Conservation (phyloP, 2,888 invertebrate genomes). For the Brachypalpus laphriformis region DNA sequence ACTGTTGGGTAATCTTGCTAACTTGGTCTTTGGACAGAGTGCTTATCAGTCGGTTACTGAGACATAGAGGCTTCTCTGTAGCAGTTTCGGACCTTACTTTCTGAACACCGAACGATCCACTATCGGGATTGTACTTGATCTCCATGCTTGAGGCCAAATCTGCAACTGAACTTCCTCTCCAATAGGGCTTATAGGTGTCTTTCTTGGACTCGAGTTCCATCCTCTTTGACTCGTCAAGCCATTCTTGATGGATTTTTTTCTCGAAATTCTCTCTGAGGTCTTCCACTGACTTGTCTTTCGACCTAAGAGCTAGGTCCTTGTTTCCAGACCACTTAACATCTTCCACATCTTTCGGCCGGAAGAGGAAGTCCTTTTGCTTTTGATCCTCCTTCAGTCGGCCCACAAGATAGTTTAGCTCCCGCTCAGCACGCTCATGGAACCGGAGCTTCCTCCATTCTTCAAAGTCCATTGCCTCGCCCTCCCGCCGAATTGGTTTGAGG, state of each 20-base stretch:
- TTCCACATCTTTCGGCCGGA: slow-evolving; percentile 89
- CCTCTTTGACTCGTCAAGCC: slow-evolving; percentile 83
- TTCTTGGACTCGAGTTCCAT: slow-evolving; percentile 82
- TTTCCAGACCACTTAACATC: slow-evolving; percentile 90
- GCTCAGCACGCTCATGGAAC: slow-evolving; percentile 90
- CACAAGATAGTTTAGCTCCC: slow-evolving; percentile 90
- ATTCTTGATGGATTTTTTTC: slow-evolving; percentile 85
- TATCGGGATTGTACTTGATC: slow-evolving; percentile 84
- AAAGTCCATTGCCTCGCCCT: slow-evolving; percentile 93
- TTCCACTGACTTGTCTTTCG: slow-evolving; percentile 94
- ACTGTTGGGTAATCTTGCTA: slow-evolving; percentile 89
- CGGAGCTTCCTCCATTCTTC: slow-evolving; percentile 93
- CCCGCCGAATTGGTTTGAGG: slow-evolving; percentile 88
- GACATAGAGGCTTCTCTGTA: slow-evolving; percentile 84
- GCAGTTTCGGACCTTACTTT: slow-evolving; percentile 74
- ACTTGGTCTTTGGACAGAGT: slow-evolving; percentile 93
- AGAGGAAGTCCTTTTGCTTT: slow-evolving; percentile 92
- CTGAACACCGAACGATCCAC: slow-evolving; percentile 76
- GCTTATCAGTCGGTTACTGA: slow-evolving; percentile 91
- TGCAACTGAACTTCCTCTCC: slow-evolving; percentile 92
- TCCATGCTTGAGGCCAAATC: slow-evolving; percentile 90
- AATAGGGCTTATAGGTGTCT: slow-evolving; percentile 91
- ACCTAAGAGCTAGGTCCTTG: slow-evolving; percentile 89
- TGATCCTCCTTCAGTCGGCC: slow-evolving; percentile 90
- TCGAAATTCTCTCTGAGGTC: slow-evolving; percentile 91